Conservation (phyloP, 2,888 invertebrate genomes). For the Euzophera pinguis region DNA sequence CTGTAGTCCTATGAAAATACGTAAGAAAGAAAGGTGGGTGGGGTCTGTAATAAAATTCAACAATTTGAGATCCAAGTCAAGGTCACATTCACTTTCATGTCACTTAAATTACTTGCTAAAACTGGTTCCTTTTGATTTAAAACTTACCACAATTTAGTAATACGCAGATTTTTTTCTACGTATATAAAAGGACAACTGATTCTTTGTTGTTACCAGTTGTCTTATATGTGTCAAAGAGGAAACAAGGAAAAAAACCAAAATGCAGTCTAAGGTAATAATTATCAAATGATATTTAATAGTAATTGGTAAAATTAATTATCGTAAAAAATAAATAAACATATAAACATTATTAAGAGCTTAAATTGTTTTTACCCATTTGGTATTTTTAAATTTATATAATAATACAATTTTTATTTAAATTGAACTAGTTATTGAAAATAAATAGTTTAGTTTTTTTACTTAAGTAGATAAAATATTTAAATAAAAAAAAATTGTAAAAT, state of each 20-base stretch:
- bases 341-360: no score
- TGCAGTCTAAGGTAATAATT: slow-evolving; percentile 7
- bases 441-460: no score
- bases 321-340: not conserved
- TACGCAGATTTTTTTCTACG: not conserved
- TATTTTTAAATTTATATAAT: no score
- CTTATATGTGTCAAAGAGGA: not conserved
- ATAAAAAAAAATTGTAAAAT: no score
- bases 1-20: not conserved
- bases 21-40: slow-evolving; percentile 5
- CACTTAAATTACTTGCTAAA: slow-evolving; percentile 4
- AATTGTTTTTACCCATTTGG: no score
- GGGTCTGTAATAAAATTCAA: not conserved
- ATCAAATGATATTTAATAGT: not conserved
- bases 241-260: slow-evolving; percentile 2
- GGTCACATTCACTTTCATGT: slow-evolving; percentile 13
- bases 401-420: not conserved
- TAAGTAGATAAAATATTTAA: no score
- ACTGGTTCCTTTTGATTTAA: slow-evolving; percentile 9
- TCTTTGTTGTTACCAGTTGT: slow-evolving; percentile 2
- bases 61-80: not conserved
- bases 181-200: slow-evolving; percentile 2
- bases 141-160: not conserved
- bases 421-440: no score
- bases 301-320: not conserved